A percentile compares a stretch with the other conserved stretches of the same genome.
These are phyloP conservation scores for Psittacula derbiana DNA, from an alignment of 2,797 vertebrate species.

Conservation along the genomic window DNA sequence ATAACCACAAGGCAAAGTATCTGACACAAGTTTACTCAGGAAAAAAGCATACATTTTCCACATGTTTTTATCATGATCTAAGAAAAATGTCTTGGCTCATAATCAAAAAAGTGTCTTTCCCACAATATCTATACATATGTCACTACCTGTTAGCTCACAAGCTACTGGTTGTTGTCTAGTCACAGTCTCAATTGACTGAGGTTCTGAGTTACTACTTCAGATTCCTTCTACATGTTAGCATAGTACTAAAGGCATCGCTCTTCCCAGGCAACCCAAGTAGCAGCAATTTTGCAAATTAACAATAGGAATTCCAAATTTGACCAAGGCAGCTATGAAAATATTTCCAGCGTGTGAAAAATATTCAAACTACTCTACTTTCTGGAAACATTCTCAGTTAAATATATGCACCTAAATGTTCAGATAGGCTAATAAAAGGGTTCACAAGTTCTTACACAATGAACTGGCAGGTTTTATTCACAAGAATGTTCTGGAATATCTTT, in stretches of 20 bases:
- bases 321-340: conserved; percentile 19
- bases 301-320: neutral
- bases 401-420: neutral
- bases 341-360: neutral
- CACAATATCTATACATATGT: neutral
- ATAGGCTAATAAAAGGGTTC: conserved; percentile 36
- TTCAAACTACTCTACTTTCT: neutral
- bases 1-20: neutral
- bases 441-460: conserved; percentile 24
- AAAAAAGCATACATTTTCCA: neutral
- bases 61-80: neutral
- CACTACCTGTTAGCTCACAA: neutral
- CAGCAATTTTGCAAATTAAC: neutral
- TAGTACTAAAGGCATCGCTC: neutral
- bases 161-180: neutral
- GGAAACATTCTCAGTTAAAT: conserved; percentile 20
- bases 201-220: neutral
- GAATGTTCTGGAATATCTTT: conserved; percentile 44
- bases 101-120: neutral
- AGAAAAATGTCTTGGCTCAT: neutral
- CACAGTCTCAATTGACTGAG: neutral
- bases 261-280: neutral
- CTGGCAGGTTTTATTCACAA: conserved; percentile 44
- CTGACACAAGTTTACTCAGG: neutral
- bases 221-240: neutral